Conservation (phyloP, 1,140 invertebrate species). For the Drosophila bifasciata region DNA sequence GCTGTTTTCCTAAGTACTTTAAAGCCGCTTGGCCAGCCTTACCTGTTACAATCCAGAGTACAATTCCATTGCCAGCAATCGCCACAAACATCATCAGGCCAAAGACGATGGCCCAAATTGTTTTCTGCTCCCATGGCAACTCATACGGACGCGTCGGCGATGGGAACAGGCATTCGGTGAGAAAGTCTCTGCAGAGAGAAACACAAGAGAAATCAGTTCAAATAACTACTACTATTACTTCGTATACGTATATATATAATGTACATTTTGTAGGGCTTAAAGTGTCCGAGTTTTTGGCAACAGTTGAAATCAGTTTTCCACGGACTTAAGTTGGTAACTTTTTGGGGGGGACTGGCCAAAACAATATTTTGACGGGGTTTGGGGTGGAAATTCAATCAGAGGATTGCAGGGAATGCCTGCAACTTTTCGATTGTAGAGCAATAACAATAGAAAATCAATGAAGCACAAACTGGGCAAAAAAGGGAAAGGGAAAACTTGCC, state of each 20-base stretch:
- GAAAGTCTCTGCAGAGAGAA: slow-evolving; percentile 75
- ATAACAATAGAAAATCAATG: slow-evolving; percentile 69
- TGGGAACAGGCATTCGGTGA: slow-evolving; percentile 82
- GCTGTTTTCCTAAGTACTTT: slow-evolving; percentile 14
- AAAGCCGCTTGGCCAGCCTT: slow-evolving; percentile 68
- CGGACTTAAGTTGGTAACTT: slow-evolving; percentile 21
- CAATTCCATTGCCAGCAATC: slow-evolving; percentile 92
- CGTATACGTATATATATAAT: too few species aligned
- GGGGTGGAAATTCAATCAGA: slow-evolving; percentile 35
- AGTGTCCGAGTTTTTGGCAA: slow-evolving; percentile 8
- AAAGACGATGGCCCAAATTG: slow-evolving; percentile 89
- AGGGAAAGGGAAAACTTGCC: slow-evolving; percentile 44
- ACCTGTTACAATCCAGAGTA: slow-evolving; percentile 95
- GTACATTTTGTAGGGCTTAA: too few species aligned
- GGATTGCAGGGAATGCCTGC: slow-evolving; percentile 14
- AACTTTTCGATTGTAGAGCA: slow-evolving; percentile 39
- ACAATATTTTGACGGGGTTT: too few species aligned
- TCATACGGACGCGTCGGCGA: slow-evolving; percentile 82
- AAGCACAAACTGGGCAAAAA: slow-evolving; percentile 29
- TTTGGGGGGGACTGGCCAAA: too few species aligned
- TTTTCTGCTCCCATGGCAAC: slow-evolving; percentile 84
- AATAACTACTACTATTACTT: too few species aligned
- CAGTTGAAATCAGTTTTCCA: neutral
- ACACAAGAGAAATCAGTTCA: slow-evolving; percentile 9
- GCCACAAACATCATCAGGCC: slow-evolving; percentile 91